Base-by-base conservation (phyloP, 1,140 invertebrate species). In the Drosophila ohnishii region DNA sequence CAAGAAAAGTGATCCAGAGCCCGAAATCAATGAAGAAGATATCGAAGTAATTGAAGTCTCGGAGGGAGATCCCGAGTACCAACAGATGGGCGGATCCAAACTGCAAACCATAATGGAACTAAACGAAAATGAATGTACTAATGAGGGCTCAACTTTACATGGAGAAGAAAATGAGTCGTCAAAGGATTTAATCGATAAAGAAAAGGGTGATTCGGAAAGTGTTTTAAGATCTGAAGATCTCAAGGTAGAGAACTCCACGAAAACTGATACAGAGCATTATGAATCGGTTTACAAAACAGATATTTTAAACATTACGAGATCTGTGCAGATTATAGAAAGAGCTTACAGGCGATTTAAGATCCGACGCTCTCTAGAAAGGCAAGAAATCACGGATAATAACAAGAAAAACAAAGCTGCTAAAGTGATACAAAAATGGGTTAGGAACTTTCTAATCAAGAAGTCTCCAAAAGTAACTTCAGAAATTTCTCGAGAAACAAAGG, bases 61-160 rank as follows among this genome's bases (percentile, higher is more conserved):
- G 11, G 35, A 47, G 5, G 32, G 57, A 22, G 84, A 77, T 53
- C 44, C 60, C 1, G 77, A 63, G 2, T 84, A 70, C 30, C 59
- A 62, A 19, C 75, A 82, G 19, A 44, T 47, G 11, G 62, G 65
- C 11, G 47, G 22, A 5, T 34, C 63, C 1, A 88, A 83, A 30
- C 39, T 87, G 22, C 83, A 87, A 60, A 87, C 83, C 16, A 87
- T 87, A 14, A 57, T 71, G n/a, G 83, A 87, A 30, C 61, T 77
- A 0, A 87, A 88, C 61, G 83, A 87, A 71, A 74, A 50, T 48
- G 81, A 67, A 67, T 7, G 8, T 47, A 3, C 39, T 25, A 53
- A 19, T 40, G 61, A 61, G 30, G 35, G 8, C 5, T 11, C 10
- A 11, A 11, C 6, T 42, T 9, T 50, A 9, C 16, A 50, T 39